Evolutionary conservation across 2,888 invertebrate genomes (phyloP), one percentile per base, ranked within the genome.

Genomic region (Fragum whitleyi): DNA sequence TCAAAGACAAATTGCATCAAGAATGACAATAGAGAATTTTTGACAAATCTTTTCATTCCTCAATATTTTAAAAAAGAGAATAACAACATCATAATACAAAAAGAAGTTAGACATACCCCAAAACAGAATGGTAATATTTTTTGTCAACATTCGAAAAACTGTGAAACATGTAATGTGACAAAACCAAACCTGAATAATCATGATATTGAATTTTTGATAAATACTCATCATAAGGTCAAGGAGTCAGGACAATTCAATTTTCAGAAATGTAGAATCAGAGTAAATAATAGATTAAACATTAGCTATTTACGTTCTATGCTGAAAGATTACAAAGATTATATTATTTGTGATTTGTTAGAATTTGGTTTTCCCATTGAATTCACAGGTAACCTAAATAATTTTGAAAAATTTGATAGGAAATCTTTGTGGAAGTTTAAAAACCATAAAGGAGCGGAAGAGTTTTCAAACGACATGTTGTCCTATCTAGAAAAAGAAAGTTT

Each of bases 401-500:
- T 57, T 26, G 57, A 57, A 2, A 57, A 57, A 11, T n/a, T n/a
- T n/a, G 21, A 57, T 14, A n/a, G 23, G 23, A 57, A 57, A 26
- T 21, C 23, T 21, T 57, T 26, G 14, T 57, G 57, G 57, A 57
- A 57, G 23, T 23, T 2, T n/a, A 57, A n/a, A 26, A 57, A n/a
- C 23, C 57, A 57, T 14, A 57, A 57, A 23, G 57, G 57, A 5
- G 57, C 26, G 5, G 26, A 23, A 57, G 23, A 57, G 14, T 57
- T 57, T 57, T 3, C 57, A 6, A 14, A 57, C 5, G 26, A 26
- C 5, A 57, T 57, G 57, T 5, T 57, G 3, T 21, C 9, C 5
- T 57, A 57, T 23, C 23, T 57, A 57, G 3, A 57, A 57, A 57
- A 57, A 23, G 57, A 57, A 57, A 57, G 57, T 57, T 1, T 2